Conservation (phyloP, 2,888 invertebrate genomes). For the Criorhina ranunculi region DNA sequence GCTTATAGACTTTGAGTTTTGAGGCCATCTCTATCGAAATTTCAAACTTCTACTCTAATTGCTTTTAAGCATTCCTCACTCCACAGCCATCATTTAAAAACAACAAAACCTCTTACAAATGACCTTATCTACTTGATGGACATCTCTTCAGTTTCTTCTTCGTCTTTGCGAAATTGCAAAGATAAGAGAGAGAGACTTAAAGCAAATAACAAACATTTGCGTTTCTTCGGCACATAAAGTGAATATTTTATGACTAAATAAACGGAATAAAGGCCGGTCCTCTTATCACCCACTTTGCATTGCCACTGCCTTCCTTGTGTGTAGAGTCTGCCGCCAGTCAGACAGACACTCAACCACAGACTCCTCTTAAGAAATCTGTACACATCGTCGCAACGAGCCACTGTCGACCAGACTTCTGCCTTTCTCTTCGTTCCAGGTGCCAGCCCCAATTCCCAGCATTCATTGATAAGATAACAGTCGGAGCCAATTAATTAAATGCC, state of each 20-base stretch:
- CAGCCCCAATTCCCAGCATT: conserved; percentile 27
- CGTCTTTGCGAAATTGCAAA: conserved; percentile 26
- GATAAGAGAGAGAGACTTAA: conserved; percentile 13
- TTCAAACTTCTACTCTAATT: no score
- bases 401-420: conserved; percentile 6
- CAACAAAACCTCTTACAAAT: background rate
- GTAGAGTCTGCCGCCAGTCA: conserved; percentile 7
- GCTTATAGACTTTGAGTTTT: no score
- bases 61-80: no score
- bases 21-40: no score
- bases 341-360: conserved; percentile 17
- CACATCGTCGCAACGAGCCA: background rate
- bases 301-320: conserved; percentile 30
- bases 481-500: conserved; percentile 71
- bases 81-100: background rate
- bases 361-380: conserved; percentile 31
- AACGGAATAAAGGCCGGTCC: conserved; percentile 28
- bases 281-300: conserved; percentile 69
- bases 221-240: conserved; percentile 27
- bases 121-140: conserved; percentile 32
- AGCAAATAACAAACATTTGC: conserved; percentile 40
- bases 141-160: background rate
- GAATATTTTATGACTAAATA: conserved; percentile 42
- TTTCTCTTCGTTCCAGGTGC: conserved; percentile 46
- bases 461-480: conserved; percentile 62